These are phyloP conservation scores for Nansenia antarctica DNA, from an alignment of 2,113 vertebrate species.

Conservation along the genomic window DNA sequence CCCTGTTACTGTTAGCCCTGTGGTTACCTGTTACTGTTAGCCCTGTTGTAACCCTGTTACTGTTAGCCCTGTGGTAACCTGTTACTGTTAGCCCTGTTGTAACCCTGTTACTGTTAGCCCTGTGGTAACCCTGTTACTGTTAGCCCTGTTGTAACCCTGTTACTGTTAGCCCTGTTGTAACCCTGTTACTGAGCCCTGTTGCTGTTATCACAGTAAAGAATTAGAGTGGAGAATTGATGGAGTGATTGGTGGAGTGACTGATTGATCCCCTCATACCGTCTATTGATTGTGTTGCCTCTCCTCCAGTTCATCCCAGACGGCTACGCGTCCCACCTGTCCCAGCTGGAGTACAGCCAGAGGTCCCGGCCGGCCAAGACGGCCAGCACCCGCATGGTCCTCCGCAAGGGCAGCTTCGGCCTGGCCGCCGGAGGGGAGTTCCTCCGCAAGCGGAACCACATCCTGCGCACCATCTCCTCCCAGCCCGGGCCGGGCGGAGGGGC, in stretches of 20 bases:
- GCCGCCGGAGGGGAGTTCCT: conserved; percentile 91
- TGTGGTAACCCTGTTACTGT: no score
- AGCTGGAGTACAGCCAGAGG: conserved; percentile 93
- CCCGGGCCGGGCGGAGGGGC: conserved; percentile 54
- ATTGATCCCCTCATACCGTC: neutral
- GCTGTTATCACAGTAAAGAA: no score
- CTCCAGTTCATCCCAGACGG: conserved; percentile 93
- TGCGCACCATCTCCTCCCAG: conserved; percentile 92
- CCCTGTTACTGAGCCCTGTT: no score
- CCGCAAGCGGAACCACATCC: conserved; percentile 93
- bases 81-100: no score
- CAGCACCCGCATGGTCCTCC: conserved; percentile 89
- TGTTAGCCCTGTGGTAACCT: no score
- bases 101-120: no score
- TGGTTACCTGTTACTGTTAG: no score
- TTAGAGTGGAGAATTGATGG: no score
- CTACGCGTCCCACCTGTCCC: conserved; percentile 93
- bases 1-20: no score
- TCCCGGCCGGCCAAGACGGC: conserved; percentile 88
- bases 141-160: no score
- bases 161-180: no score
- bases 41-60: no score
- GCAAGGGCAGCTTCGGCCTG: conserved; percentile 95
- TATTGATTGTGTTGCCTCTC: conserved; percentile 2
- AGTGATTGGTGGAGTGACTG: neutral